A percentile compares a stretch with the other conserved stretches of the same genome.
Evolutionary conservation across 2,888 invertebrate species (phyloP).

Genomic region (Leptinotarsa juncta): DNA sequence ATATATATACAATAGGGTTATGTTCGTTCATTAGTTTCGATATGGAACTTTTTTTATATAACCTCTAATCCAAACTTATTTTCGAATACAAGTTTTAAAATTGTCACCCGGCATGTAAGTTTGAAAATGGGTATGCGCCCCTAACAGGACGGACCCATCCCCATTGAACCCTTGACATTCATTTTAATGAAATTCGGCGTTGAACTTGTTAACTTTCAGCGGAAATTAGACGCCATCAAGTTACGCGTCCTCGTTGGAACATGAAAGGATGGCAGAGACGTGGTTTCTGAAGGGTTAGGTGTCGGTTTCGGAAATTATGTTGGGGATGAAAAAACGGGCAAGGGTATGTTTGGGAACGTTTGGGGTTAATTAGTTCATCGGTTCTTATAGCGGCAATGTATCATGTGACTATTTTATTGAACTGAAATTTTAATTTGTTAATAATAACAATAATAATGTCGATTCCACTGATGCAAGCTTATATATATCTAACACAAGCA

Average conservation of each 20-base stretch:
- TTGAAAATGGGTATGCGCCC: not conserved
- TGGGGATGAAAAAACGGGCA: slow-evolving; percentile 9
- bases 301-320: slow-evolving; percentile 7
- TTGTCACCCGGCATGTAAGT: not conserved
- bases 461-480: no score
- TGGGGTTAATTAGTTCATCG: not conserved
- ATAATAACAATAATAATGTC: no score
- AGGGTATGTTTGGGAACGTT: slow-evolving; percentile 4
- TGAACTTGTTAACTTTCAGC: slow-evolving; percentile 22
- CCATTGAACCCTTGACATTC: not conserved
- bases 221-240: slow-evolving; percentile 20
- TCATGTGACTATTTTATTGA: not conserved
- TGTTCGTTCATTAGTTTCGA: no score
- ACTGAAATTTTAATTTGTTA: no score
- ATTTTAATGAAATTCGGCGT: slow-evolving; percentile 23
- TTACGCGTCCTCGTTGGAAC: slow-evolving; percentile 4
- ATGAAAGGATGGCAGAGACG: slow-evolving; percentile 20
- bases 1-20: no score
- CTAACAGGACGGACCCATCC: not conserved
- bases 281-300: slow-evolving; percentile 14
- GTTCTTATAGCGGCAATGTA: not conserved
- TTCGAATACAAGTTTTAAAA: no score
- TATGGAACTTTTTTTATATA: no score
- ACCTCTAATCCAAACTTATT: no score
- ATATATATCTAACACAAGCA: no score